Percentiles rank a stretch among this genome's conserved stretches.
Evolutionary conservation across 53 echinoderm and acorn worm genomes (phyloP).

Genomic region (Echinometra lucunter): DNA sequence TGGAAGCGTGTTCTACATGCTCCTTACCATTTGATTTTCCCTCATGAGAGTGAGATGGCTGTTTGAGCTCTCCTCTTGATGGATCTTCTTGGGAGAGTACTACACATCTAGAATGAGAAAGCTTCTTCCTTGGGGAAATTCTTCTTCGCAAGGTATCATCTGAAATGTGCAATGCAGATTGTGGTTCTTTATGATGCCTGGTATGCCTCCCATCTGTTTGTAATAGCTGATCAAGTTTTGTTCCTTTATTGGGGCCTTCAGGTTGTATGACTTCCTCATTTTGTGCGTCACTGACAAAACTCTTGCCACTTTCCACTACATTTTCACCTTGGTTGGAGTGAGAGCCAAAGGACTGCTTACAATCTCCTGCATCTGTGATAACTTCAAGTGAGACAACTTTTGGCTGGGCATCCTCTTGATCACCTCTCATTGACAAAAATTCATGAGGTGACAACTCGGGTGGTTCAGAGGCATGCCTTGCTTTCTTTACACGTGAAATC

Average conservation of each 20-base stretch:
- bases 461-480: not conserved
- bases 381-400: not conserved
- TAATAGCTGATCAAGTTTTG: not conserved
- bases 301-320: not conserved
- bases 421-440: not conserved
- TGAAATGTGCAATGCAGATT: not conserved
- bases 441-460: not conserved
- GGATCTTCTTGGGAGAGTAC: constrained; percentile 12
- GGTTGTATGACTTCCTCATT: not conserved
- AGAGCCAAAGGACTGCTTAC: not conserved
- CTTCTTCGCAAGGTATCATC: not conserved
- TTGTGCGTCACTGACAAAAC: not conserved
- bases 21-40: not conserved
- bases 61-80: not conserved
- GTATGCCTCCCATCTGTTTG: not conserved
- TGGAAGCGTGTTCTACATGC: not conserved
- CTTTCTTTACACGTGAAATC: not conserved
- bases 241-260: not conserved
- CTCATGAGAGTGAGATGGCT: not conserved
- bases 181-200: not conserved
- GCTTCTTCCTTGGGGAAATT: not conserved
- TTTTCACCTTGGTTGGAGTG: not conserved
- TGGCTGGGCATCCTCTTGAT: not conserved
- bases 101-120: not conserved
- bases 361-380: not conserved